phyloP scores from a whole-genome alignment of 2,797 vertebrate genomes.

The Gymnothorax reevesii region DNA sequence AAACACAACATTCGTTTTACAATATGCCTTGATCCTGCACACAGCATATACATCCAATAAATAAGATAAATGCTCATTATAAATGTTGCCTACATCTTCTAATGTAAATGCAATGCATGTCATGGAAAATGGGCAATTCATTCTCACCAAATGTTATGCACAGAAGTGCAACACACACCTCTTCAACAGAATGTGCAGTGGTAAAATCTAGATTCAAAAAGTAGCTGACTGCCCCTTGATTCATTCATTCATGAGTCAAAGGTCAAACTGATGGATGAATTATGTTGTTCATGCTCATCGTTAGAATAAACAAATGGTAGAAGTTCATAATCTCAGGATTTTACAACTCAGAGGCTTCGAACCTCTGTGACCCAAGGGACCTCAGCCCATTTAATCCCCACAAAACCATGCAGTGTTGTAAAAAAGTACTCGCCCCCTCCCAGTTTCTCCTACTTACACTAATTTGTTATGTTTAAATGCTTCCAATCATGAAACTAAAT shows the following conservation, averaged over 20 bases:
- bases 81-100: background rate
- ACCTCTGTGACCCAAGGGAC: background rate
- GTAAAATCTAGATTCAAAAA: too few relatives aligned
- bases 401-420: too few relatives aligned
- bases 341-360: background rate
- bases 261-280: too few relatives aligned
- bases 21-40: background rate
- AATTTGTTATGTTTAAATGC: too few relatives aligned
- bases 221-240: too few relatives aligned
- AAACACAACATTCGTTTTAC: background rate
- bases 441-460: too few relatives aligned
- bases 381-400: background rate
- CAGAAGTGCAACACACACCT: background rate
- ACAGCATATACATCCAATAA: background rate
- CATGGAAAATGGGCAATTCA: background rate
- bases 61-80: background rate
- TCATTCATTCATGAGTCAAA: too few relatives aligned
- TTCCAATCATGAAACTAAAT: too few relatives aligned
- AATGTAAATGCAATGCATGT: constrained; percentile 9
- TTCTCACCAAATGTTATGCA: background rate
- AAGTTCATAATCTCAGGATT: too few relatives aligned
- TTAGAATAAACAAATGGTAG: too few relatives aligned
- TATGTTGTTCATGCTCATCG: too few relatives aligned
- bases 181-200: background rate
- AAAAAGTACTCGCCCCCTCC: too few relatives aligned